Evolutionary conservation across 2,797 vertebrate genomes (phyloP).

Genomic region (Manis crassicaudata): DNA sequence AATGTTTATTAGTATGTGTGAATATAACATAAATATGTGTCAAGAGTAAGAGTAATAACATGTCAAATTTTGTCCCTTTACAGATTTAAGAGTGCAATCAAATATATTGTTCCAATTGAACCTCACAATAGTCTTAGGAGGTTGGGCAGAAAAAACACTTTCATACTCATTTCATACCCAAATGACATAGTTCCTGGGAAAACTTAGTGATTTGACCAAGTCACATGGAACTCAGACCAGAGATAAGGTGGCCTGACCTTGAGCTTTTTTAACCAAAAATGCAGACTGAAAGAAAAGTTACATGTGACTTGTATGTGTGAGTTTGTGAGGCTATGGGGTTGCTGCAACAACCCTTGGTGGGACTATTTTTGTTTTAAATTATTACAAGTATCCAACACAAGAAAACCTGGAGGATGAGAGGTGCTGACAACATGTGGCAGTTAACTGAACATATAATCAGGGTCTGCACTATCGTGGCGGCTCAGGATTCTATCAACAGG

Average conservation of each 20-base stretch:
- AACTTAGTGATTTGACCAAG: not conserved
- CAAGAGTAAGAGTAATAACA: not conserved
- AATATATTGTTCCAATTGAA: not conserved
- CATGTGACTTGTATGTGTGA: not conserved
- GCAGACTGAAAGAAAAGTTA: not conserved
- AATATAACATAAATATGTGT: not conserved
- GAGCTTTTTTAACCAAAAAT: not conserved
- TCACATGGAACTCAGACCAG: not conserved
- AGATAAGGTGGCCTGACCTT: not conserved
- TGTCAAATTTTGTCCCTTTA: not conserved
- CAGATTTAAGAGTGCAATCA: not conserved
- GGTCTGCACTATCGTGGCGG: slow-evolving; percentile 58
- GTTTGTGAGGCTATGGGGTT: not conserved
- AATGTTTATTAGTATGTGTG: not conserved
- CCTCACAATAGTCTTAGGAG: not conserved
- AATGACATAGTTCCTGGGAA: slow-evolving; percentile 1
- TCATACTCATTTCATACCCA: not conserved
- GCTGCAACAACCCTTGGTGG: not conserved
- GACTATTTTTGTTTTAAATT: slow-evolving; percentile 64
- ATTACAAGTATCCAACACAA: slow-evolving; percentile 62
- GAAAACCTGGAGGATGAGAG: slow-evolving; percentile 54
- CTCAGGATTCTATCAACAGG: slow-evolving; percentile 78
- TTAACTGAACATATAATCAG: slow-evolving; percentile 79
- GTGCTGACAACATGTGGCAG: slow-evolving; percentile 57
- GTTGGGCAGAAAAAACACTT: not conserved